Conservation (phyloP, 2,797 vertebrate genomes). For the Brachyalestes nurse region DNA sequence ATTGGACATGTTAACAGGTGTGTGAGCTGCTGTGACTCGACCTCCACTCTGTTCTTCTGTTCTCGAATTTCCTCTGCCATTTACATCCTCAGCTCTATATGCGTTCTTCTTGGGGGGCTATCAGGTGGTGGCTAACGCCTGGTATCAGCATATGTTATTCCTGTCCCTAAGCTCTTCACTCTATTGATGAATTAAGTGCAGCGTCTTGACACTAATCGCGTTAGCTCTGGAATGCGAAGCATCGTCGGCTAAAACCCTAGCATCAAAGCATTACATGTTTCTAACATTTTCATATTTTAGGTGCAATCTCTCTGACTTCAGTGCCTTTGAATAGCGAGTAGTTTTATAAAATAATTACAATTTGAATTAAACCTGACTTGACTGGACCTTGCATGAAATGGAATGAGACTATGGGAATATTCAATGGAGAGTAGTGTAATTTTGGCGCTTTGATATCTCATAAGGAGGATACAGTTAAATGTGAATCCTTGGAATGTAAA, state of each 20-base stretch:
- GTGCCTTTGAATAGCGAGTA: too few species aligned
- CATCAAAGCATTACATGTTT: neutral
- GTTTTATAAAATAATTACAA: neutral
- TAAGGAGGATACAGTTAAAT: neutral
- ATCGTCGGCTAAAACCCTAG: neutral
- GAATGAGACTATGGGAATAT: neutral
- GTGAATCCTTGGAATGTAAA: neutral
- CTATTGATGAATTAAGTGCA: constrained; percentile 13
- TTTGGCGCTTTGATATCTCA: neutral
- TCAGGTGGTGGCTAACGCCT: constrained; percentile 39
- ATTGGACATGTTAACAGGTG: constrained; percentile 37
- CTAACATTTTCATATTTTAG: neutral
- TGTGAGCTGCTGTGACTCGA: constrained; percentile 20
- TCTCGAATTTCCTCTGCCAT: constrained; percentile 50
- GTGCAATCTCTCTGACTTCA: neutral
- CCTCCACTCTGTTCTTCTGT: constrained; percentile 12
- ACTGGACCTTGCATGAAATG: neutral
- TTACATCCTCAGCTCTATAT: constrained; percentile 33
- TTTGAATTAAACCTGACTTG: neutral
- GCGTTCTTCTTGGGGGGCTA: constrained; percentile 26
- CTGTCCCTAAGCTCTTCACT: constrained; percentile 30
- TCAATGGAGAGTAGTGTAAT: neutral
- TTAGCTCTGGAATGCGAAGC: constrained; percentile 13
- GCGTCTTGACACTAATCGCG: constrained; percentile 14
- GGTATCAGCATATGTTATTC: constrained; percentile 54